Percentiles rank a stretch among this genome's conserved stretches.
phyloP scores from a whole-genome alignment of 2,113 vertebrate species.

The Gallinago paraguaiae region DNA sequence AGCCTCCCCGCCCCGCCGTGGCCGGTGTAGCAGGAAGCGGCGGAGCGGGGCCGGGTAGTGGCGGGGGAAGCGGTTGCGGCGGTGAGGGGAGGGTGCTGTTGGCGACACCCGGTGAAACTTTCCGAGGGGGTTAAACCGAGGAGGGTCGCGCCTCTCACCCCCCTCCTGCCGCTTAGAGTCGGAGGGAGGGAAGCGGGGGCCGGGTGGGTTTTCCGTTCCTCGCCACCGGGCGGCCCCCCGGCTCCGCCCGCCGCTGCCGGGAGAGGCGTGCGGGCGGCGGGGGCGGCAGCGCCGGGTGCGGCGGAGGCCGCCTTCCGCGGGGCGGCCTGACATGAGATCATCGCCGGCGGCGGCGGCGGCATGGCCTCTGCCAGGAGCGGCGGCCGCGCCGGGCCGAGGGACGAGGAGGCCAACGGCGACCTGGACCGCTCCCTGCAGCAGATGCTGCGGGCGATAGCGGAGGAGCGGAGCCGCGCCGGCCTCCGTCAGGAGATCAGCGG shows the following conservation, averaged over 20 bases:
- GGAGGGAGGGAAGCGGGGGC: neutral
- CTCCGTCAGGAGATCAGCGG: constrained; percentile 53
- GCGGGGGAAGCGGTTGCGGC: too few relatives aligned
- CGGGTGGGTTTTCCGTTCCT: neutral
- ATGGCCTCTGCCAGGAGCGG: constrained; percentile 40
- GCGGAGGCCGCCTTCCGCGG: neutral
- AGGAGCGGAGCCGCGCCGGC: constrained; percentile 51
- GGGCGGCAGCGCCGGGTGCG: neutral
- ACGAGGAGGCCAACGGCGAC: constrained; percentile 28
- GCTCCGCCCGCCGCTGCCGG: neutral
- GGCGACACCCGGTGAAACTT: neutral
- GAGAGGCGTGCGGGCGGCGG: neutral
- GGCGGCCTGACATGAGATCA: constrained; percentile 55
- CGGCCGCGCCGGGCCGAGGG: neutral
- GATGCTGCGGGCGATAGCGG: constrained; percentile 60
- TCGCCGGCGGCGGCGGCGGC: neutral
- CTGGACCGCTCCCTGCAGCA: constrained; percentile 51
- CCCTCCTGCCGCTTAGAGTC: too few relatives aligned
- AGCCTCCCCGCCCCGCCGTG: neutral
- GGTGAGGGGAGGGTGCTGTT: too few relatives aligned
- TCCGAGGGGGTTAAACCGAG: neutral
- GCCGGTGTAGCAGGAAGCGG: neutral
- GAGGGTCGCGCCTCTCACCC: too few relatives aligned
- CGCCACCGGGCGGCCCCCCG: neutral
- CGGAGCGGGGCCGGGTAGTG: neutral